These are phyloP conservation scores for Ditylenchus weischeri DNA, from an alignment of 2,888 invertebrate species.

Conservation along the genomic window DNA sequence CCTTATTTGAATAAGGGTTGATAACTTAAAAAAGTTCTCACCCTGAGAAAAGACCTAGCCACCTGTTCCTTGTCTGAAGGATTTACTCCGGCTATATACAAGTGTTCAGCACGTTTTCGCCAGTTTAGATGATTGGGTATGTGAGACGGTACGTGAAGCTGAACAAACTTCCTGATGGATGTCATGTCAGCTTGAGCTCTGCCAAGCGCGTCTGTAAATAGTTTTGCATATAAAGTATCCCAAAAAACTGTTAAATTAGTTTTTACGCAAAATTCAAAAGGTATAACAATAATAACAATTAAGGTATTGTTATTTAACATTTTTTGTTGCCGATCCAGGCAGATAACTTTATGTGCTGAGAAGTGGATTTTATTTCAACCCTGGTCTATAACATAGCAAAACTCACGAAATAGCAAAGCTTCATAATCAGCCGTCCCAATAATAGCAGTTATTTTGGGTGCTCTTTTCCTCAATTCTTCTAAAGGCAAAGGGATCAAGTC, in stretches of 20 bases:
- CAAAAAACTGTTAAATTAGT: not conserved
- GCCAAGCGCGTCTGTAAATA: slow-evolving; percentile 29
- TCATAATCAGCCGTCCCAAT: slow-evolving; percentile 39
- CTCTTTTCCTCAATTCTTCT: slow-evolving; percentile 26
- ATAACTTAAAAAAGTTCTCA: not conserved
- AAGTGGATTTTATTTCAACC: too few species aligned
- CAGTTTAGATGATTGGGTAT: slow-evolving; percentile 37
- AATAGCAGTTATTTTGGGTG: slow-evolving; percentile 28
- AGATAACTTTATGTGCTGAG: too few species aligned
- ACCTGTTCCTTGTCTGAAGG: slow-evolving; percentile 38
- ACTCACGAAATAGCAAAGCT: slow-evolving; percentile 40
- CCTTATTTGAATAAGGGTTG: slow-evolving; percentile 4
- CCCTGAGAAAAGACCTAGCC: slow-evolving; percentile 47
- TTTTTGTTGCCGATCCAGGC: too few species aligned
- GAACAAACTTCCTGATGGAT: slow-evolving; percentile 46
- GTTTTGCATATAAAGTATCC: not conserved
- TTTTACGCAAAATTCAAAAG: slow-evolving; percentile 3
- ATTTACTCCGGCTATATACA: slow-evolving; percentile 44
- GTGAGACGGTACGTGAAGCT: slow-evolving; percentile 45
- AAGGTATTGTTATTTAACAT: too few species aligned
- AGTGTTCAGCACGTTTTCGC: slow-evolving; percentile 40
- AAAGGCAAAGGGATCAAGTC: slow-evolving; percentile 35
- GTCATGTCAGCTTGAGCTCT: slow-evolving; percentile 35
- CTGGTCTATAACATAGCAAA: not conserved
- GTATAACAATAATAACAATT: too few species aligned